These are phyloP conservation scores for Tetragonula clypearis DNA, from an alignment of 1,140 invertebrate species.

Conservation along the genomic window DNA sequence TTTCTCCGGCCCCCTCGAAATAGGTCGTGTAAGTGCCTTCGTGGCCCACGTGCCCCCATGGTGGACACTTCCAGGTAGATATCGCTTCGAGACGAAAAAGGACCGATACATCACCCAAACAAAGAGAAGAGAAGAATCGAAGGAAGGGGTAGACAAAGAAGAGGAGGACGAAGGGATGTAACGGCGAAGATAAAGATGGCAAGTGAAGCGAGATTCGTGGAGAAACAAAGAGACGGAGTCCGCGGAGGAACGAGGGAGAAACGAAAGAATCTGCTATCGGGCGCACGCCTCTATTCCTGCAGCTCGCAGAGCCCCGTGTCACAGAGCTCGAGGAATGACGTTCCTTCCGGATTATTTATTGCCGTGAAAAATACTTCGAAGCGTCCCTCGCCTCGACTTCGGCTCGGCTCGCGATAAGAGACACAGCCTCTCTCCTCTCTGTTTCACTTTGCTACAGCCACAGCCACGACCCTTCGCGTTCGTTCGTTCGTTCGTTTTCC, in stretches of 20 bases:
- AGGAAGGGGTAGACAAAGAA: neutral
- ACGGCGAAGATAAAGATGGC: constrained; percentile 29
- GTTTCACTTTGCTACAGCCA: constrained; percentile 11
- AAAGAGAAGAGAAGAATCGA: neutral
- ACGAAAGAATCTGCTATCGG: constrained; percentile 57
- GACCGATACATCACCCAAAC: neutral
- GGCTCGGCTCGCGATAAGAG: constrained; percentile 53
- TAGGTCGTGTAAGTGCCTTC: constrained; percentile 68
- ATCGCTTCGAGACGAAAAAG: constrained; percentile 45
- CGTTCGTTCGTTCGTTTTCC: constrained; percentile 18
- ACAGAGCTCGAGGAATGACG: constrained; percentile 61
- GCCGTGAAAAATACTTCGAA: constrained; percentile 69
- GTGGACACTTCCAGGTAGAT: constrained; percentile 66
- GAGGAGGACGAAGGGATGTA: neutral
- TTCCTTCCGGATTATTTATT: constrained; percentile 72
- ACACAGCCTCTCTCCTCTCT: constrained; percentile 28
- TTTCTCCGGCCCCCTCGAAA: constrained; percentile 64
- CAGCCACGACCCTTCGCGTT: constrained; percentile 18
- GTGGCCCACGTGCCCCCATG: constrained; percentile 60
- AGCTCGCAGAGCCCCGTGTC: constrained; percentile 47
- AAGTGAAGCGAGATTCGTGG: constrained; percentile 32
- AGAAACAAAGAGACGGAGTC: constrained; percentile 54
- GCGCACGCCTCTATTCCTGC: constrained; percentile 47
- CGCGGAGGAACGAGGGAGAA: neutral
- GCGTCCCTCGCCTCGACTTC: constrained; percentile 56